These are phyloP conservation scores for Apodemia duryi DNA, from an alignment of 2,888 invertebrate species.

Conservation along the genomic window DNA sequence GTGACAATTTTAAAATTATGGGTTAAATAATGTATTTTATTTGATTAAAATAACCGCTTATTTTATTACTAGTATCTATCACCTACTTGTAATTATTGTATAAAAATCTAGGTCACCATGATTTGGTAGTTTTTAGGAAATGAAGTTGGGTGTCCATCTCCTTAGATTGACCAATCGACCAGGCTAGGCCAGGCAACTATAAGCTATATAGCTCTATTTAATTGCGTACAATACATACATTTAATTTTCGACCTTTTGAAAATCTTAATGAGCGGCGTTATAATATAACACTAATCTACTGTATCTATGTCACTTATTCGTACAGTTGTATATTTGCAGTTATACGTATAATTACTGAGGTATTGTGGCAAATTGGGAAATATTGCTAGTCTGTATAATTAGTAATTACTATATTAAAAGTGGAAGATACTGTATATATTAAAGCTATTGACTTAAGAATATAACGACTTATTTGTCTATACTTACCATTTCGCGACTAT, in stretches of 20 bases:
- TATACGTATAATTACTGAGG: constrained; percentile 62
- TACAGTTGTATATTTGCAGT: constrained; percentile 35
- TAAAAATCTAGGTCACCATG: too few relatives aligned
- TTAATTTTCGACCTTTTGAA: neutral
- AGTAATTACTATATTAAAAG: constrained; percentile 47
- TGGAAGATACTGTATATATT: constrained; percentile 77
- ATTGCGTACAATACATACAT: neutral
- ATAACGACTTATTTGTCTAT: constrained; percentile 52
- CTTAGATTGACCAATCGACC: too few relatives aligned
- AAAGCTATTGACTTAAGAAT: constrained; percentile 72
- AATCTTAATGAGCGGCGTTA: neutral
- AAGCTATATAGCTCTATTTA: too few relatives aligned
- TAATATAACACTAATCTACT: constrained; percentile 27
- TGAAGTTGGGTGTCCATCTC: too few relatives aligned
- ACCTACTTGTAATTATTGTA: too few relatives aligned
- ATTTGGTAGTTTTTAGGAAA: too few relatives aligned
- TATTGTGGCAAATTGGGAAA: constrained; percentile 69
- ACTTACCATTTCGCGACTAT: constrained; percentile 33
- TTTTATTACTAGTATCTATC: too few relatives aligned
- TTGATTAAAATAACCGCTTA: too few relatives aligned
- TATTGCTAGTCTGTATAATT: constrained; percentile 63
- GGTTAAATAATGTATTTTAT: too few relatives aligned
- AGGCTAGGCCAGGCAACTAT: too few relatives aligned
- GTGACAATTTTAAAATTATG: too few relatives aligned
- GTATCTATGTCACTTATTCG: constrained; percentile 29